phyloP scores from a whole-genome alignment of 2,113 vertebrate species.

The Hemiscyllium ocellatum region DNA sequence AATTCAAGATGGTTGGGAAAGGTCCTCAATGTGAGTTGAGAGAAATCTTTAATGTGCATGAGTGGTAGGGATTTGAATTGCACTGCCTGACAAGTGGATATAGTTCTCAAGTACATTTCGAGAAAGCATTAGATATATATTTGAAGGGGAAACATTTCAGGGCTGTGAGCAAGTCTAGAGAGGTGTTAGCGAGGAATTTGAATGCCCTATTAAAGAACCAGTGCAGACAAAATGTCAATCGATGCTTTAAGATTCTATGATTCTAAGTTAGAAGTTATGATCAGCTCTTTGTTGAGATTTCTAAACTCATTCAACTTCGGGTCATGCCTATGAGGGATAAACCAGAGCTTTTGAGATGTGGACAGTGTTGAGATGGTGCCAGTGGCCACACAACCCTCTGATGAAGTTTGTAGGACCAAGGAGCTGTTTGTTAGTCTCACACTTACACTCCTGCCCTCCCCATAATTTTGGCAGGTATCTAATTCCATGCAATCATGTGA shows the following conservation, averaged over 20 bases:
- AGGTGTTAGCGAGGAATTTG: not conserved
- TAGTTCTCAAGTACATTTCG: not conserved
- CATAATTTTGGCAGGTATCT: conserved; percentile 70
- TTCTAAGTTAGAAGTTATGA: not conserved
- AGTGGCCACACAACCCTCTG: not conserved
- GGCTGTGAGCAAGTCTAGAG: not conserved
- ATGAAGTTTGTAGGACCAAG: not conserved
- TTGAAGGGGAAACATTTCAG: not conserved
- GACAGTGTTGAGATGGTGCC: not conserved
- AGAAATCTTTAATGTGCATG: not conserved
- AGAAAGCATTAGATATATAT: not conserved
- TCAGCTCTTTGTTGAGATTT: not conserved
- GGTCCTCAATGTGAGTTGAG: not conserved
- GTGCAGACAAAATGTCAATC: not conserved
- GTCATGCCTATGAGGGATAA: too few species aligned
- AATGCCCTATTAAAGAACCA: not conserved
- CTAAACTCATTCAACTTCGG: not conserved
- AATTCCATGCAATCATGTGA: conserved; percentile 89
- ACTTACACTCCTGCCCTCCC: not conserved
- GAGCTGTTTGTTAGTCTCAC: not conserved
- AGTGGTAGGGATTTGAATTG: not conserved
- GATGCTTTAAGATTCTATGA: not conserved
- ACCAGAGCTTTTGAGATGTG: not conserved
- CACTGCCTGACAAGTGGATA: not conserved
- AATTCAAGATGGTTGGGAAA: not conserved